Conservation (phyloP, 2,113 vertebrate genomes). For the Pseudorhombus dupliciocellatus region DNA sequence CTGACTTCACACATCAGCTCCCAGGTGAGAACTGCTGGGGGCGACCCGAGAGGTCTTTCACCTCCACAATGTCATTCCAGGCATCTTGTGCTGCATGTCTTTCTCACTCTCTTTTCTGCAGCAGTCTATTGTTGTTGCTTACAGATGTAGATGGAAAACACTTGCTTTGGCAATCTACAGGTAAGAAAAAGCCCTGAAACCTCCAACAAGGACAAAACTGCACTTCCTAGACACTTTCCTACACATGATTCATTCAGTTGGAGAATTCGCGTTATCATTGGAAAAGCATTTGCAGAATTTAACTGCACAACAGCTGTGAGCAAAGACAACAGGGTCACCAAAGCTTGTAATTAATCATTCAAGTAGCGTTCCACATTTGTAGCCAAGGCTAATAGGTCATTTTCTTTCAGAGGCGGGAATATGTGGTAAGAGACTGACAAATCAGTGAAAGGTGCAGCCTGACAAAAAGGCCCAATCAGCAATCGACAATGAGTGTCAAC, state of each 20-base stretch:
- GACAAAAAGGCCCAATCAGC: too few relatives aligned
- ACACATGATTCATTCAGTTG: too few relatives aligned
- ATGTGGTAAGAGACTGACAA: neutral
- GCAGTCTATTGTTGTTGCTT: conserved; percentile 46
- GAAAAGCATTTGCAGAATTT: neutral
- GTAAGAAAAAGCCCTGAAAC: conserved; percentile 32
- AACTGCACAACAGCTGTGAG: neutral
- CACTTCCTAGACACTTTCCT: conserved; percentile 7
- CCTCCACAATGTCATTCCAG: conserved; percentile 72
- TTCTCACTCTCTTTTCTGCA: conserved; percentile 21
- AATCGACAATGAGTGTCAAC: too few relatives aligned
- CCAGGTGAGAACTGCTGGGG: conserved; percentile 67
- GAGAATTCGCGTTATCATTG: neutral
- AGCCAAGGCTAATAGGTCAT: neutral
- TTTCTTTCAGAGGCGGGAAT: neutral
- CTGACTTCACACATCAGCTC: conserved; percentile 66
- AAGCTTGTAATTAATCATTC: neutral
- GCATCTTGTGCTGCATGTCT: conserved; percentile 38
- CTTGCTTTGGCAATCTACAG: neutral
- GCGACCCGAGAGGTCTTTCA: conserved; percentile 69
- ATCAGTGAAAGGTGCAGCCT: neutral
- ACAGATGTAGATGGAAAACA: conserved; percentile 16
- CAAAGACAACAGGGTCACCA: neutral
- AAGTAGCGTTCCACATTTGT: neutral
- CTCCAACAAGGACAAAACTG: conserved; percentile 5